Conservation (phyloP, 53 echinoderm and acorn worm genomes). For the Astropecten irregularis region DNA sequence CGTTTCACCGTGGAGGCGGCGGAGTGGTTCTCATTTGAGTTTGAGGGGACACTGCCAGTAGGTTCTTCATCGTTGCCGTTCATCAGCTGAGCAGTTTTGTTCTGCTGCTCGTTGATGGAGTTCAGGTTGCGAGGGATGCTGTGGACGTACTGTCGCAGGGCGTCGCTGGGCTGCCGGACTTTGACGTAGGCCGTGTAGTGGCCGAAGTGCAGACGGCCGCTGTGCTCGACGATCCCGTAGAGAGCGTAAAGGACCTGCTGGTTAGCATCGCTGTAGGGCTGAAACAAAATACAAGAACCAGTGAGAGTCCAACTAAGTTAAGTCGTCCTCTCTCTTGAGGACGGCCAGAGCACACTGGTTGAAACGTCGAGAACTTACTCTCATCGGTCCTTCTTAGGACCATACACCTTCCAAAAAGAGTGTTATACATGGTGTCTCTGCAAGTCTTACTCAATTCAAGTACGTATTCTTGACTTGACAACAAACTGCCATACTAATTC, state of each 20-base stretch:
- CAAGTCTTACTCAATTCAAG: too few species aligned
- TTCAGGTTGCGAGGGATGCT: constrained; percentile 77
- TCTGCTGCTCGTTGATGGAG: constrained; percentile 14
- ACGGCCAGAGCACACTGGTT: too few species aligned
- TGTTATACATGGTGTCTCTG: too few species aligned
- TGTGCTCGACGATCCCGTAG: constrained; percentile 91
- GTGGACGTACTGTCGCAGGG: constrained; percentile 69
- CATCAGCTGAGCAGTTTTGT: constrained; percentile 16
- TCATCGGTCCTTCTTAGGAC: too few species aligned
- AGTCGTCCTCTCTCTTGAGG: too few species aligned
- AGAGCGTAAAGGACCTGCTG: constrained; percentile 85
- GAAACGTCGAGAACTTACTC: too few species aligned
- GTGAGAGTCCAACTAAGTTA: too few species aligned
- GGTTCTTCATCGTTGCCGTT: constrained; percentile 20
- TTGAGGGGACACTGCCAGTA: not conserved
- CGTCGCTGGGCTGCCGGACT: constrained; percentile 77
- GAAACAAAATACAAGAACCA: not conserved
- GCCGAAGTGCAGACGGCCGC: constrained; percentile 93
- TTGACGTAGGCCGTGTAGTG: constrained; percentile 98
- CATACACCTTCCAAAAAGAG: too few species aligned
- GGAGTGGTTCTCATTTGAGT: constrained; percentile 24
- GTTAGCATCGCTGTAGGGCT: constrained; percentile 86
- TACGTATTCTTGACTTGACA: too few species aligned
- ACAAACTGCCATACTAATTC: not conserved
- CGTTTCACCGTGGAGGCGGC: not conserved